These are phyloP conservation scores for Morone saxatilis DNA, from an alignment of 2,113 vertebrate species.

Conservation along the genomic window DNA sequence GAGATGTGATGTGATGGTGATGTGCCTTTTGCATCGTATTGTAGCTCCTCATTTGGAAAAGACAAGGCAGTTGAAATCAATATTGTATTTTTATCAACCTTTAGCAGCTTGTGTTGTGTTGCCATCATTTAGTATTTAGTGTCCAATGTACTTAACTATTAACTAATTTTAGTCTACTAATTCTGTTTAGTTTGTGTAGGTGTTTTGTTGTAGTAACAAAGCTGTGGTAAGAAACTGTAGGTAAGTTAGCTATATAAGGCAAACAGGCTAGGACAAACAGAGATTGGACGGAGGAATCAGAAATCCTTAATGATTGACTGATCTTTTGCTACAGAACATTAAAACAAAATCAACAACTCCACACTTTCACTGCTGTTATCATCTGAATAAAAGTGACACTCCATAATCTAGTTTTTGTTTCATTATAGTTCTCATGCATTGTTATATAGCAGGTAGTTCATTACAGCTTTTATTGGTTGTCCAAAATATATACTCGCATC, in stretches of 20 bases:
- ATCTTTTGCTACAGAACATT: background rate
- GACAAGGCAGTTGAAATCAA: no score
- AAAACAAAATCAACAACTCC: background rate
- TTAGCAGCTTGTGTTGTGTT: background rate
- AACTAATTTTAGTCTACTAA: background rate
- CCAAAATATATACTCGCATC: slow-evolving; percentile 1
- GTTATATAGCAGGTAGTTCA: background rate
- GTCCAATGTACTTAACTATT: background rate
- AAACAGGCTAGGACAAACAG: background rate
- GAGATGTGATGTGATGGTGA: background rate
- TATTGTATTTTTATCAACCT: background rate
- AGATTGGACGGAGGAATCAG: background rate
- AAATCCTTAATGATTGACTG: background rate
- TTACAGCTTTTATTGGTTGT: background rate
- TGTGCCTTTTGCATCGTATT: background rate
- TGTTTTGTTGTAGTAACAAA: background rate
- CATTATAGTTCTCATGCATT: background rate
- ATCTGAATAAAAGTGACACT: no score
- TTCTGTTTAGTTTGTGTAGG: background rate
- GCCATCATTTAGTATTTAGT: background rate
- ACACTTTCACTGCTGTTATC: no score
- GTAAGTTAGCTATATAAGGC: slow-evolving; percentile 17
- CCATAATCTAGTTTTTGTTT: background rate
- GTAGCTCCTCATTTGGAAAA: background rate
- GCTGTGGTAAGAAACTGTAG: background rate